Percentiles rank a stretch among this genome's conserved stretches.
Conservation (phyloP, 2,797 vertebrate species). For the Gobio occitaniae region DNA sequence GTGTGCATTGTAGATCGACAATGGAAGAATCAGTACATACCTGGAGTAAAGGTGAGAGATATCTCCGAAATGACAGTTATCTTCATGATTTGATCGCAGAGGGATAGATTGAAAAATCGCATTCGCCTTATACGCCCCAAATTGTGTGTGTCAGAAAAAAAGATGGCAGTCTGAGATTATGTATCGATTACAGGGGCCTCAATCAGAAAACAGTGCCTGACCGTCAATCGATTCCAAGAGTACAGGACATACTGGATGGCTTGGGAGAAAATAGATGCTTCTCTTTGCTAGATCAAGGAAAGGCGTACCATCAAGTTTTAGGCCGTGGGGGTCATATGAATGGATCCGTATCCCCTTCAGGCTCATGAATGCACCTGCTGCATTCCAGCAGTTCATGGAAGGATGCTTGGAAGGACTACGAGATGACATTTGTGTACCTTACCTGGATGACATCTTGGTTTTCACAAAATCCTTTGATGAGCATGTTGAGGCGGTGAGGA, state of each 20-base stretch:
- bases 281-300: no score
- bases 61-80: constrained; percentile 28
- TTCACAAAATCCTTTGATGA: neutral
- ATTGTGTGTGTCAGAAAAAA: no score
- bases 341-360: neutral
- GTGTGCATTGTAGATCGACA: constrained; percentile 13
- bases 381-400: neutral
- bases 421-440: neutral
- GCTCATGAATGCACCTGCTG: neutral
- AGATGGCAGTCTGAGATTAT: no score
- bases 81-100: no score
- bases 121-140: no score
- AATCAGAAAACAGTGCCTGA: no score
- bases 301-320: no score
- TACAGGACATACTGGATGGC: no score
- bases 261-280: no score
- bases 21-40: constrained; percentile 40
- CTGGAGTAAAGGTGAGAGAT: neutral
- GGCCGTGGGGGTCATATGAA: constrained; percentile 35
- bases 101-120: no score
- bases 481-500: neutral
- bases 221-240: no score
- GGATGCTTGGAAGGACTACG: neutral
- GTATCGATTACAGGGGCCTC: no score
- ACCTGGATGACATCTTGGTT: neutral